phyloP scores from a whole-genome alignment of 2,113 vertebrate species.

The Spea bombifrons region DNA sequence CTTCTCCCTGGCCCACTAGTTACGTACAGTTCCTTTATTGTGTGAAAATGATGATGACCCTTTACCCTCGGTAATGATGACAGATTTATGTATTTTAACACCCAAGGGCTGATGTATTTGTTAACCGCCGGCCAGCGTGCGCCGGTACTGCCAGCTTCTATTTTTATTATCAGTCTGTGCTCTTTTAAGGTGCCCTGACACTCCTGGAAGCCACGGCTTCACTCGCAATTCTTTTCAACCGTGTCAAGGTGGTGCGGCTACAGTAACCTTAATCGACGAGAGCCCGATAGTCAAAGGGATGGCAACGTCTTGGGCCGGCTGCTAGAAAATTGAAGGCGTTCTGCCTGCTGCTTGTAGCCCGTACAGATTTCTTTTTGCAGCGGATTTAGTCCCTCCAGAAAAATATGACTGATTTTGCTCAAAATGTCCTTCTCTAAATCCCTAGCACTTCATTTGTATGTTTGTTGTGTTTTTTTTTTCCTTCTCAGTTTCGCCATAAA shows the following conservation, averaged over 20 bases:
- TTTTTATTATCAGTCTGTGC: constrained; percentile 56
- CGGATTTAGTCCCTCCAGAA: not conserved
- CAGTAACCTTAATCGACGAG: not conserved
- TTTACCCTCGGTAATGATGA: constrained; percentile 61
- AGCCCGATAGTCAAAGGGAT: not conserved
- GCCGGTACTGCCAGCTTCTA: constrained; percentile 49
- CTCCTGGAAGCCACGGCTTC: constrained; percentile 38
- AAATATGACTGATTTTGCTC: no score
- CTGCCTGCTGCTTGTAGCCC: not conserved
- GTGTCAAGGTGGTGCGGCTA: constrained; percentile 50
- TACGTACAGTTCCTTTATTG: constrained; percentile 61
- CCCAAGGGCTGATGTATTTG: constrained; percentile 61
- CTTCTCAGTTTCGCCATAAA: not conserved
- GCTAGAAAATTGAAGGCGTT: not conserved
- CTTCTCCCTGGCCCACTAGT: constrained; percentile 65
- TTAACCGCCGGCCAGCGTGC: constrained; percentile 56
- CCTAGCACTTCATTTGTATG: constrained; percentile 35
- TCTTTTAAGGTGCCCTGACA: constrained; percentile 56
- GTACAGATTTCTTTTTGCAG: not conserved
- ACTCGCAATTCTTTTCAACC: constrained; percentile 49
- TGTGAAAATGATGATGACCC: constrained; percentile 59
- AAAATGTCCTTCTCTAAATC: not conserved
- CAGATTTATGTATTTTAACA: constrained; percentile 70
- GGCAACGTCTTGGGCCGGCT: not conserved
- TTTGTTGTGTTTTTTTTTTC: constrained; percentile 2